Conservation (phyloP, 1,140 invertebrate species). For the Ptiloglossa arizonensis region DNA sequence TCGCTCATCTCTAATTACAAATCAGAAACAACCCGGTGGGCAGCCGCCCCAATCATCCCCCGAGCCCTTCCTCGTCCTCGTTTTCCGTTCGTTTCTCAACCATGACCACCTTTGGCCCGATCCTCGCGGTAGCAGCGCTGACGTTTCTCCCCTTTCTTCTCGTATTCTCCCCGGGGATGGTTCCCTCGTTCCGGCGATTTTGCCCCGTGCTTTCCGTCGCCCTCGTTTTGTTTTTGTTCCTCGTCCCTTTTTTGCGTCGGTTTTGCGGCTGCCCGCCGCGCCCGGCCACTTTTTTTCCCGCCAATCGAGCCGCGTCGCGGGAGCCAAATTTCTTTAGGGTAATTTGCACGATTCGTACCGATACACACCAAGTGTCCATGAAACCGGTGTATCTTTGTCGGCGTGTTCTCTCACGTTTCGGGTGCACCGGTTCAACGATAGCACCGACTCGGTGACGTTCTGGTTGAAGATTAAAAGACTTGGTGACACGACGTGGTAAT, state of each 20-base stretch:
- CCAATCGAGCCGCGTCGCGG: background rate
- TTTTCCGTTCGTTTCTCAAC: conserved; percentile 44
- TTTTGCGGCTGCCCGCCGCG: background rate
- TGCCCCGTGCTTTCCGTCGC: background rate
- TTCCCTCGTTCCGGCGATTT: conserved; percentile 13
- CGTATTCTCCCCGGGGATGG: background rate
- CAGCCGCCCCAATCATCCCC: conserved; percentile 46
- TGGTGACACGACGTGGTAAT: too few relatives aligned
- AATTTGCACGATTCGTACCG: conserved; percentile 4
- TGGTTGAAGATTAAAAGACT: too few relatives aligned
- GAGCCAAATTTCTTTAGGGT: background rate
- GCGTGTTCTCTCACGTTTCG: too few relatives aligned
- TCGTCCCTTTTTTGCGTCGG: conserved; percentile 5
- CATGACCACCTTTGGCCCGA: conserved; percentile 11
- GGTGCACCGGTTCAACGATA: too few relatives aligned
- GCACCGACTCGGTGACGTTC: background rate
- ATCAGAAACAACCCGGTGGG: conserved; percentile 75
- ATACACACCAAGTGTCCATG: background rate
- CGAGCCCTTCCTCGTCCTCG: conserved; percentile 24
- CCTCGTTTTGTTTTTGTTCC: background rate
- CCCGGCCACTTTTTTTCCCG: background rate
- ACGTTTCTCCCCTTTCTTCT: conserved; percentile 16
- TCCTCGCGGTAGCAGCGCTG: conserved; percentile 1
- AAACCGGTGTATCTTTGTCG: background rate
- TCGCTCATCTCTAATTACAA: conserved; percentile 79